Evolutionary conservation across 2,888 invertebrate genomes (phyloP), one percentile per base, ranked within the genome.

Genomic region (Tetheella fluctuosa): DNA sequence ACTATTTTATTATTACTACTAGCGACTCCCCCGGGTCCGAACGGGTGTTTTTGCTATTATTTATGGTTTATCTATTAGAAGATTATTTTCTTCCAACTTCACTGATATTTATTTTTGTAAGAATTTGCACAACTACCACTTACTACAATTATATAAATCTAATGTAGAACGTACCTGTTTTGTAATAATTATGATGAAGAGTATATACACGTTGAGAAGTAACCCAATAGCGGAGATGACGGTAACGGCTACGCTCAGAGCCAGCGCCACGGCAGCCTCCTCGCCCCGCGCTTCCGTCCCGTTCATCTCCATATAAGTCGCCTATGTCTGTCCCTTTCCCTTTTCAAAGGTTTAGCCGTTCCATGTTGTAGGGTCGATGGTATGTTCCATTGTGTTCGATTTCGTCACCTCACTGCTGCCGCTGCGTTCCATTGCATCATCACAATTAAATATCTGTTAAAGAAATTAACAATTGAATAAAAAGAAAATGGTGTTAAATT

Each of bases 161-260:
- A 13, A 34, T 34, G 13, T 34, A 34, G 8, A 28, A 63, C 75
- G 77, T 80, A 96, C 96, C 95, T 96, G 96, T 89, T 95, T 95
- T 59, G 96, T 95, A 62, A 96, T 94, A 58, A 96, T 88, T 63
- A 97, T 95, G 77, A 96, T 94, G 76, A 96, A 93, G 48, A 97
- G 89, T 79, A 97, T 95, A 84, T 96, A 97, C 57, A 94, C 95
- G 89, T 97, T 97, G 81, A 96, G 94, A 71, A 96, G 89, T 70
- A 96, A 92, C 74, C 97, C 97, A 74, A 96, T 87, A 72, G 95
- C 91, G 81, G 96, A 95, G 86, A 96, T 94, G 84, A 95, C 93
- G 88, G 95, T 95, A 83, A 96, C 94, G 78, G 95, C 94, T 76
- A 96, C 94, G 86, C 94, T 95, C 77, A 96, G 94, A 85, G 94